Evolutionary conservation across 2,113 vertebrate genomes (phyloP).

Genomic region (Rhinoderma darwinii): DNA sequence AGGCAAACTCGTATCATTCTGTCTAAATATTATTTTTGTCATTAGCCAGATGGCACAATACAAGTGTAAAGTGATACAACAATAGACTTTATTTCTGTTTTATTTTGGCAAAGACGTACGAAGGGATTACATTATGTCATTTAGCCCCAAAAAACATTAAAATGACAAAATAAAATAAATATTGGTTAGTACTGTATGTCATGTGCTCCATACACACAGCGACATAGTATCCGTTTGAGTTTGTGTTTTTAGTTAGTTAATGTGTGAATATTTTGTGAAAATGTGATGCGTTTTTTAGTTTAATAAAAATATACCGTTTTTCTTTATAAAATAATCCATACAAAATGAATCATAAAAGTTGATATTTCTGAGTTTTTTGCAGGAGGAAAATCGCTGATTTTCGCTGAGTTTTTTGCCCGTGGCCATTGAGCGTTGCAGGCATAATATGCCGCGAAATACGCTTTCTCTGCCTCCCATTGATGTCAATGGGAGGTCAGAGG

Average conservation of each 20-base stretch:
- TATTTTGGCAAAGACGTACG: background rate
- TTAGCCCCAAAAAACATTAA: background rate
- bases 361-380: background rate
- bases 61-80: background rate
- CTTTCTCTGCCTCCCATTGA: no score
- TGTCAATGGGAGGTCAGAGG: no score
- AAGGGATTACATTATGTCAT: background rate
- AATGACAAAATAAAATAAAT: background rate
- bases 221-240: background rate
- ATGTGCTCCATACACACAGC: background rate
- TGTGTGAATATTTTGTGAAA: background rate
- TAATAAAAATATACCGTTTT: background rate
- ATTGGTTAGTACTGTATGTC: background rate
- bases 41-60: conserved; percentile 23
- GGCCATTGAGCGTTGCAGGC: no score
- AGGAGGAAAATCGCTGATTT: no score
- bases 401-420: no score
- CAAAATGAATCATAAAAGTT: background rate
- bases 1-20: background rate
- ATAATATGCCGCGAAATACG: no score
- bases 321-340: background rate
- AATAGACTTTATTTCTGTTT: conserved; percentile 9
- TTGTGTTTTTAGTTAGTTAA: background rate
- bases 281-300: background rate
- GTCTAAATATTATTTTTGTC: conserved; percentile 17